Conservation (phyloP, 2,797 vertebrate genomes). For the Amniataba percoides region DNA sequence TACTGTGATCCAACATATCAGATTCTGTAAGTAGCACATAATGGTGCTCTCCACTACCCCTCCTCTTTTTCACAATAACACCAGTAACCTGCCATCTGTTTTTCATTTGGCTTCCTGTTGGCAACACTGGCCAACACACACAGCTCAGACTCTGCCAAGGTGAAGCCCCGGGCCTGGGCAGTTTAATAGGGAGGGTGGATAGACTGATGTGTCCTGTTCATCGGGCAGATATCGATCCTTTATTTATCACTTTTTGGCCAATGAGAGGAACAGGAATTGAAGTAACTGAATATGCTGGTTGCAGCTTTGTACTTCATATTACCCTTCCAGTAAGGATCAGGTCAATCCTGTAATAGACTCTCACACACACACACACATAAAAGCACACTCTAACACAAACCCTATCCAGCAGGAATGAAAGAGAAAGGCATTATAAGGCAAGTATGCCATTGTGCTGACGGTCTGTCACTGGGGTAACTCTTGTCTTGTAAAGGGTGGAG, state of each 20-base stretch:
- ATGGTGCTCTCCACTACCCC: constrained; percentile 21
- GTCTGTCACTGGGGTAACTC: background rate
- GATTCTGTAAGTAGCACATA: constrained; percentile 20
- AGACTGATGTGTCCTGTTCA: constrained; percentile 30
- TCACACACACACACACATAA: background rate
- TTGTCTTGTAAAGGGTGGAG: background rate
- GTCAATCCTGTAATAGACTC: background rate
- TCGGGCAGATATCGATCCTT: background rate
- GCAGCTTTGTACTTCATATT: background rate
- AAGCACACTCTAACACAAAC: background rate
- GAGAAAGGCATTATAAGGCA: background rate
- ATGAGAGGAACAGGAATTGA: background rate
- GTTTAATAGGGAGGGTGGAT: constrained; percentile 23
- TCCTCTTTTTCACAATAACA: constrained; percentile 48
- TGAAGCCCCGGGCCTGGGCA: constrained; percentile 34
- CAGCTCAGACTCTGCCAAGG: constrained; percentile 58
- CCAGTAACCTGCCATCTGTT: constrained; percentile 73
- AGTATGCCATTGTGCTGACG: background rate
- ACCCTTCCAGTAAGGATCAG: background rate
- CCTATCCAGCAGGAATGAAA: background rate
- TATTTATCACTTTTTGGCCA: constrained; percentile 10
- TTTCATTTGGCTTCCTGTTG: constrained; percentile 74
- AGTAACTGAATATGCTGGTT: background rate
- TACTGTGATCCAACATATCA: background rate
- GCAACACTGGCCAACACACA: constrained; percentile 57